Evolutionary conservation across 1,140 invertebrate species (phyloP), one percentile per base, ranked within the genome.

Genomic region (Pectinophora gossypiella): DNA sequence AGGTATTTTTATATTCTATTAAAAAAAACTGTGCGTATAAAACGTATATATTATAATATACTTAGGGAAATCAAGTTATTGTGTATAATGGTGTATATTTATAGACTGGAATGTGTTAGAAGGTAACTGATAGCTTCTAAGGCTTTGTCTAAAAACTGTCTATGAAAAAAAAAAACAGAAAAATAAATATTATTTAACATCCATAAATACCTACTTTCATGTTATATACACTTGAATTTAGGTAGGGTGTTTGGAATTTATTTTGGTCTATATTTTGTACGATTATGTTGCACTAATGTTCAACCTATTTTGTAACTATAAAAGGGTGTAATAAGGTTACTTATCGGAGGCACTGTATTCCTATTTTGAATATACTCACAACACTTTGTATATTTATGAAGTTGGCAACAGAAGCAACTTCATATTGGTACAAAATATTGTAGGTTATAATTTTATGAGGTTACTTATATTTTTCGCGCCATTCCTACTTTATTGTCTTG

Each of bases 241-340:
- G 44, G 49, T 60, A 58, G 55, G 57, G 61, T 70, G 76, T 76
- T 78, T 76, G 76, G 68, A 70, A 69, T 63, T 50, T 56, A 70
- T 75, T 80, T 84, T 82, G 78, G 79, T 85, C 78, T 83, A 65
- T 77, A 74, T 74, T 83, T 83, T 85, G 82, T 85, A 83, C 82
- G 73, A 66, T 78, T 46, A 59, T 56, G 72, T 81, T 80, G 74
- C 65, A 74, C 71, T 77, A 76, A 74, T 46, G 59, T 68, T 73
- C 65, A 65, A 55, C 50, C 27, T 57, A 45, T 63, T 61, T 59
- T 54, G 21, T 58, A 54, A 49, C 47, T 49, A 44, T 64, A 53
- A 44, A 51, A 20, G 12, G 20, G 19, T 52, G 15, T 53, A 56
- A 40, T 52, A 43, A 52, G 54, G 62, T 61, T 62, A 62, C 53